Evolutionary conservation across 2,113 vertebrate species (phyloP), one percentile per base, ranked within the genome.

Genomic region (Tragelaphus imberbis): DNA sequence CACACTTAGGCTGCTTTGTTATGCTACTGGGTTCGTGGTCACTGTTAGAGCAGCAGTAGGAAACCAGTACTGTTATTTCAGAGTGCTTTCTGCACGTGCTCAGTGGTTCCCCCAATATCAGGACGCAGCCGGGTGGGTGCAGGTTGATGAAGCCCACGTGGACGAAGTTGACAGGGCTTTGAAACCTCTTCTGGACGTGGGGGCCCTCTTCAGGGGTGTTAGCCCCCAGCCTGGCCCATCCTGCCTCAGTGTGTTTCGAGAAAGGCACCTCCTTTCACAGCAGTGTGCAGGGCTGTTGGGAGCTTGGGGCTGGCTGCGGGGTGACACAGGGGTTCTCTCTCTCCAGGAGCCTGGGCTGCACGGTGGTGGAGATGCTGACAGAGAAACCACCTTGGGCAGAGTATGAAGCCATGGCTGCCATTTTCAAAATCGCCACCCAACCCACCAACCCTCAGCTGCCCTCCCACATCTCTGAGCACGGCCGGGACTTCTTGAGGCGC

Each of bases 371-470:
- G 97, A 99, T 99, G 99, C 98, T 99, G 98, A 99, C 99, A 4
- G 99, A 99, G 98, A 99, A 99, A 91, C 99, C 99, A 21, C 99
- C 99, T 0, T 99, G 99, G 99, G 99, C 99, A 61, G 99, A 99
- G 98, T 99, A 99, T 75, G 99, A 99, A 98, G 99, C 99, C 97
- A 99, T 99, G 99, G 99, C 99, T 0, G 99, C 99, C 96, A 99
- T 99, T 96, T 99, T 99, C 98, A 99, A 99, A 98, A 99, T 99
- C 14, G 99, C 99, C 98, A 99, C 99, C 0, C 99, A 99, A 97
- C 99, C 99, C 30, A 99, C 99, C 80, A 99, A 99, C 97, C 99
- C 99, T 49, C 98, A 99, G 98, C 99, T 99, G n/a, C 99, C 99
- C 53, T 99, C 99, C 2, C 99, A 99, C 98, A 99, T 99, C 98